phyloP scores from a whole-genome alignment of 2,888 invertebrate genomes.

The Neelides folsomi region DNA sequence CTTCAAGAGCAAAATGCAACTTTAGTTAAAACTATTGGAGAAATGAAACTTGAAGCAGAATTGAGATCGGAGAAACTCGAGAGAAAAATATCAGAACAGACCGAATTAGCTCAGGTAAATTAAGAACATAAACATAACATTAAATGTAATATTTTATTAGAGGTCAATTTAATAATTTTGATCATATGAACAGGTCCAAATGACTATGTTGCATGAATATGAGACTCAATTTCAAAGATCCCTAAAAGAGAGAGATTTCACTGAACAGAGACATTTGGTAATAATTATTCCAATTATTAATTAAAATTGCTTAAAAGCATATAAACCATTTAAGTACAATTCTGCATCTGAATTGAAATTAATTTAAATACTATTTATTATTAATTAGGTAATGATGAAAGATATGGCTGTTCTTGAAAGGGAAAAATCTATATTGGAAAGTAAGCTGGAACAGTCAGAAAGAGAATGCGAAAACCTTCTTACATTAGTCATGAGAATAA shows the following conservation, averaged over 20 bases:
- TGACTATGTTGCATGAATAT: conserved; percentile 28
- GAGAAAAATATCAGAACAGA: background rate
- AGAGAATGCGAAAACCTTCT: conserved; percentile 29
- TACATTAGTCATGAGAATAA: conserved; percentile 25
- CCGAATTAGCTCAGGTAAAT: background rate
- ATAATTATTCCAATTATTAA: background rate
- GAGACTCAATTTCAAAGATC: conserved; percentile 26
- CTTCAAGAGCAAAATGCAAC: conserved; percentile 54
- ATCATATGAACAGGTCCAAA: no score
- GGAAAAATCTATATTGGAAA: conserved; percentile 18
- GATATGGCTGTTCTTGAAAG: conserved; percentile 32
- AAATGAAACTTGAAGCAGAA: conserved; percentile 53
- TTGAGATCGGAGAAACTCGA: background rate
- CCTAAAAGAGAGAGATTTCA: conserved; percentile 16
- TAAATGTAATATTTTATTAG: no score
- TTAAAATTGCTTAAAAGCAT: no score
- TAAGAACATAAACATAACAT: background rate
- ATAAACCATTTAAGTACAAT: no score
- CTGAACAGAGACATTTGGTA: conserved; percentile 20
- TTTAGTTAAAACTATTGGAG: conserved; percentile 52
- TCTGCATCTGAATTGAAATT: no score
- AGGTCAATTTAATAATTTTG: no score
- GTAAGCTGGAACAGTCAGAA: conserved; percentile 21
- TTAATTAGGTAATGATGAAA: conserved; percentile 13
- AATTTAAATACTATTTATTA: background rate